Evolutionary conservation across 2,888 invertebrate species (phyloP).

Genomic region (Eilema caniola): DNA sequence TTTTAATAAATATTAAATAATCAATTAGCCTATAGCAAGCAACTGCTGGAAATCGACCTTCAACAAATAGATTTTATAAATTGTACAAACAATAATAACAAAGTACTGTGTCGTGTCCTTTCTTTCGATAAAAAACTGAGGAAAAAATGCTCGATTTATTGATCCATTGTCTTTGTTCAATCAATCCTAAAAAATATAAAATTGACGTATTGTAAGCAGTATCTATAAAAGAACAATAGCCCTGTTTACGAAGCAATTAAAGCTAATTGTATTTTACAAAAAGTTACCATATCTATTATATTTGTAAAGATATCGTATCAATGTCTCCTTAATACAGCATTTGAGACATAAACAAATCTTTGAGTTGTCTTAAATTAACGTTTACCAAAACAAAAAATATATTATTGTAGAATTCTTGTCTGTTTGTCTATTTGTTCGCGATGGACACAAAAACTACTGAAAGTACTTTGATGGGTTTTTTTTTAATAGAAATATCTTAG

Average conservation of each 20-base stretch:
- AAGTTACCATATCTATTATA: not conserved
- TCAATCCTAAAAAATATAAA: not conserved
- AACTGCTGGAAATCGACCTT: no score
- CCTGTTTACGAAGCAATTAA: not conserved
- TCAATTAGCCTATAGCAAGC: no score
- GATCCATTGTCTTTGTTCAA: slow-evolving; percentile 2
- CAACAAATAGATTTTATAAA: not conserved
- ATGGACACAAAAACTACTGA: no score
- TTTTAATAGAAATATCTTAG: no score
- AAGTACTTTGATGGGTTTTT: no score
- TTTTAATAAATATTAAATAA: no score
- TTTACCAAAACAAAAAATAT: no score
- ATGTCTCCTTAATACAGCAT: not conserved
- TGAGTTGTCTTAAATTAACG: no score
- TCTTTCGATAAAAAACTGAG: not conserved
- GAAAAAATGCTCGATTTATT: not conserved
- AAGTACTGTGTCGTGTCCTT: not conserved
- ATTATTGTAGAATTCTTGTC: no score
- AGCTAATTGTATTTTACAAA: not conserved
- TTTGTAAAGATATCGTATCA: no score
- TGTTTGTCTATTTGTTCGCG: no score
- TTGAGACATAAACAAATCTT: no score
- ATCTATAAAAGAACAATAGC: not conserved
- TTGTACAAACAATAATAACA: not conserved
- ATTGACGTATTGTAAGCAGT: not conserved